Evolutionary conservation across 2,113 vertebrate species (phyloP), one percentile per base, ranked within the genome.

Genomic region (Siniperca knerii): DNA sequence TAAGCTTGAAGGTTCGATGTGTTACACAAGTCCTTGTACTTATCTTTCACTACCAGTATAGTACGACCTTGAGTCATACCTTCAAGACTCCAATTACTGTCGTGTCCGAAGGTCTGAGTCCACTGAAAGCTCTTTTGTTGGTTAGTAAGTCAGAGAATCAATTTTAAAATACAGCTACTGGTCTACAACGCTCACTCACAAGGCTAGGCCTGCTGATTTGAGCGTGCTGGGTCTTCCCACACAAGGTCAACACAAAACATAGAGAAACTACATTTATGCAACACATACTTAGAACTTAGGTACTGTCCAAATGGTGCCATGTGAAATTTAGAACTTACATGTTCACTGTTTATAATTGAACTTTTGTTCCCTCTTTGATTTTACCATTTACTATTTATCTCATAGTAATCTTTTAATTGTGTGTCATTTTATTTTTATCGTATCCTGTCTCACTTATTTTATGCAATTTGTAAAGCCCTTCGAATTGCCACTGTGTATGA

Each of bases 201-300:
- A 77, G 35, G 48, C 62, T 11, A 20, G 23, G 11, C 25, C 8
- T 50, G 42, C 13, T 37, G 20, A 35, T 7, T 12, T 62, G 33
- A 52, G 46, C 10, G 46, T 23, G 25, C 35, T 35, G 29, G 15
- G n/a, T 80, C 13, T 42, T 42, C 42, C 42, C 25, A 62, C 7
- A 8, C 68, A 64, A 46, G 33, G 46, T 72, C 79, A 44, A 46
- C 50, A 57, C 16, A 35, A 80, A 74, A 57, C 25, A 81, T 6
- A 46, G 11, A 54, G 23, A 16, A 55, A n/a, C 6, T 21, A 48
- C 58, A n/a, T 54, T 55, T 54, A 46, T 46, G 52, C 46, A 6
- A 16, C 46, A 54, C 7, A 40, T 16, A 7, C 6, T 21, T 21
- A 1, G 20, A 42, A 21, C 35, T 67, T 21, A 40, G 12, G 6